phyloP scores from a whole-genome alignment of 1,140 invertebrate genomes.

The Drusus annulatus region DNA sequence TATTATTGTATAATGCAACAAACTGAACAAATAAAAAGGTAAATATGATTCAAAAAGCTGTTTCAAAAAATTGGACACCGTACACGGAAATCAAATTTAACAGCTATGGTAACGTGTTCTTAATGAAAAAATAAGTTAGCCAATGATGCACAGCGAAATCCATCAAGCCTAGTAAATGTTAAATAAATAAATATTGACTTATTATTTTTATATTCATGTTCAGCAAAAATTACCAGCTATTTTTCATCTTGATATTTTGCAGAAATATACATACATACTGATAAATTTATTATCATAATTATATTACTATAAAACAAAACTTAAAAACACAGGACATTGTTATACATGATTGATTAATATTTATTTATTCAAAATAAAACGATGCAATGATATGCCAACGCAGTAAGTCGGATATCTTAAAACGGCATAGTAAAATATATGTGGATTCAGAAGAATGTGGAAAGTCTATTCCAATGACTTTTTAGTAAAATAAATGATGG shows the following conservation, averaged over 20 bases:
- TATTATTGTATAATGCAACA: too few relatives aligned
- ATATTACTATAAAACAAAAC: too few relatives aligned
- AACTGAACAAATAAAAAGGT: background rate
- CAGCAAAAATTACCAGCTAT: background rate
- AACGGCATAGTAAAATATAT: too few relatives aligned
- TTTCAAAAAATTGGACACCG: background rate
- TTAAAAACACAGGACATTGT: conserved; percentile 5
- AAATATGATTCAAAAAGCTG: background rate
- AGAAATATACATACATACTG: background rate
- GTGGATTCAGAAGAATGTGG: too few relatives aligned
- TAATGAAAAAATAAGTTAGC: conserved; percentile 32
- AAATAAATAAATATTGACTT: conserved; percentile 27
- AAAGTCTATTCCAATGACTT: too few relatives aligned
- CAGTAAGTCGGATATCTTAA: too few relatives aligned
- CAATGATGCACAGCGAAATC: conserved; percentile 2
- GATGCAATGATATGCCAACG: background rate
- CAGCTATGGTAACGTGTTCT: conserved; percentile 42
- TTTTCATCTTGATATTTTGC: background rate
- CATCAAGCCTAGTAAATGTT: background rate
- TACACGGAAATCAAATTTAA: conserved; percentile 6
- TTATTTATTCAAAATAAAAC: background rate
- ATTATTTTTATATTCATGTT: conserved; percentile 6
- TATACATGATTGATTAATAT: background rate
- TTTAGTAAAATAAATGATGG: too few relatives aligned
- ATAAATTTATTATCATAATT: background rate